Evolutionary conservation across 2,113 vertebrate genomes (phyloP), one percentile per base, ranked within the genome.

Genomic region (Otus sunia): DNA sequence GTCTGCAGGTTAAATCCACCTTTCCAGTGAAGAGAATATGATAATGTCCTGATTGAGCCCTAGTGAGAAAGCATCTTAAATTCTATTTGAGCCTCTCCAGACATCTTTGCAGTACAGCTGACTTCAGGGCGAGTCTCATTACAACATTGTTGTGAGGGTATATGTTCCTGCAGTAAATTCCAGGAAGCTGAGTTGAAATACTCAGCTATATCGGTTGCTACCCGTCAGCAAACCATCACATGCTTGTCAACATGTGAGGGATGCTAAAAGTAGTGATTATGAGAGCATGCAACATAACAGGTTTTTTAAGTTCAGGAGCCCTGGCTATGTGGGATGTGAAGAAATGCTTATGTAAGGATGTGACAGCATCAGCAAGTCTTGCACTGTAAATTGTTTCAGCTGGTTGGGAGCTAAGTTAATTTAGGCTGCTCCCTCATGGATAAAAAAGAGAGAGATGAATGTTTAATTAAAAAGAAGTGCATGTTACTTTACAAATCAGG

Each of bases 291-390:
- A 72, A 58, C 53, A 82, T 91, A 93, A 72, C 5, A 1, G 49
- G 58, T 19, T 78, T 89, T 94, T 95, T 88, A 79, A 95, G 86
- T 91, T 91, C 86, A 92, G 91, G 67, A 89, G 69, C 80, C 58
- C 55, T 92, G 94, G 86, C 80, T 90, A 49, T 90, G 94, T 94
- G 89, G 92, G 95, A 95, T 94, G 91, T 96, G 94, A 94, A 92
- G 89, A 95, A 94, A 85, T 75, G 69, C 87, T 96, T 96, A 94
- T 96, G 84, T 95, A 96, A 97, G 66, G 69, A 79, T 85, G 59
- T 75, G 66, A 79, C 66, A 96, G 69, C 92, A 82, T 94, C 89
- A 89, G 88, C 74, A 92, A 94, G 45, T 89, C 73, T 90, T 95
- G 58, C 50, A 15, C 89, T 76, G 62, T 73, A 92, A 30, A 91